Base-by-base conservation (phyloP, 2,113 vertebrate species). In the Mobula hypostoma region DNA sequence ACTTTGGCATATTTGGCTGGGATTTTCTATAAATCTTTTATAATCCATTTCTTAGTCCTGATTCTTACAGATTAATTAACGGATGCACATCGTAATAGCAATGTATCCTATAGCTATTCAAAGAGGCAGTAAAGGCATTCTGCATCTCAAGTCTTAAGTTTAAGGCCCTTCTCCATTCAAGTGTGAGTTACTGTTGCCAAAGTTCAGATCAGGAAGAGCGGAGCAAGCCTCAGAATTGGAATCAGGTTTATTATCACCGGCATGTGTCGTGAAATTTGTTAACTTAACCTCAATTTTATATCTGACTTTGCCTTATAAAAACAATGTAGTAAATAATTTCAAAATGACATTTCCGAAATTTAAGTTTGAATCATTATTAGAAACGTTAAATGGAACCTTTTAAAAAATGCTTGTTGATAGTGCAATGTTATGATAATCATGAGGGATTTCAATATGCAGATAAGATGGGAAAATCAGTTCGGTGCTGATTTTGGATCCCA, bases 381-480 rank as follows among this genome's bases (percentile, higher is more conserved):
- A 95, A 95, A 94, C 0, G 96, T 94, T 32, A 95, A 94, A 95
- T 27, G 94, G 48, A 48, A 48, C 3, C 3, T 48, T 48, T 48
- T 2, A 48, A 48, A 48, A 48, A 48, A 48, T 48, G 48, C 48
- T 48, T 4, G 3, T 48, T 4, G 3, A 48, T 2, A 48, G 48
- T 48, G 48, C 48, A 48, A 48, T 48, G 48, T 48, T 48, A 48
- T 48, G 48, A 48, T 48, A 48, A 4, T 48, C 48, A 48, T 48
- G 48, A 4, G 48, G 48, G 48, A 48, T 48, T 48, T 48, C 48
- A 48, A 48, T 48, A 48, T 48, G 48, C 48, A 48, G 48, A 48
- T 48, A 48, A 4, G 3, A 0, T 48, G 48, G 48, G 48, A 48
- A 48, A 48, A 48, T 48, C 48, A 48, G 48, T 48, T 48, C 1